Conservation (phyloP, 2,888 invertebrate species). For the Polymixis lichenea region DNA sequence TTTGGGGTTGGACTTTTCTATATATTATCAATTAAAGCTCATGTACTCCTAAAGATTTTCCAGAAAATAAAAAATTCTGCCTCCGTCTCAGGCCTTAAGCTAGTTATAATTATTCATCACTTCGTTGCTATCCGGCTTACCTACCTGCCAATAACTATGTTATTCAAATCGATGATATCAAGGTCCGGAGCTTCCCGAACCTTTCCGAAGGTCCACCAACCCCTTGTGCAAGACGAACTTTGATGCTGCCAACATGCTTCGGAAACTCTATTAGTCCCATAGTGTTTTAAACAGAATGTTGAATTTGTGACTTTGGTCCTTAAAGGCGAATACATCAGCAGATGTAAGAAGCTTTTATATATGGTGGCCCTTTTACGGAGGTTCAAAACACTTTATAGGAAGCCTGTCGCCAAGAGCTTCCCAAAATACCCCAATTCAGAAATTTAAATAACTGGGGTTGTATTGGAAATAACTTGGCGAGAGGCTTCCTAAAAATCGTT, state of each 20-base stretch:
- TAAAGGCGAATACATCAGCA: too few relatives aligned
- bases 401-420: background rate
- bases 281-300: background rate
- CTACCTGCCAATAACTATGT: background rate
- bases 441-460: background rate
- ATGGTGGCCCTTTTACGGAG: background rate
- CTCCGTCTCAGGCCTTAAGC: background rate
- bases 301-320: background rate
- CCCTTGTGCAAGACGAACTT: conserved; percentile 2
- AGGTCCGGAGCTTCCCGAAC: background rate
- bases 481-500: background rate
- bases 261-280: background rate
- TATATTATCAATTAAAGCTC: background rate
- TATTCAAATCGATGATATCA: conserved; percentile 6
- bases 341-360: background rate
- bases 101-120: background rate
- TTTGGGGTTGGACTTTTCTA: background rate
- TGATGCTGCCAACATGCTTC: background rate
- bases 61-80: background rate
- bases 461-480: background rate
- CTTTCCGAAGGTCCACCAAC: background rate
- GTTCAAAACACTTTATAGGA: background rate
- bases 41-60: too few relatives aligned
- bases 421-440: background rate
- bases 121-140: background rate